A percentile compares a stretch with the other conserved stretches of the same genome.
phyloP scores from a whole-genome alignment of 1,140 invertebrate species.

The Pogonomyrmex barbatus region DNA sequence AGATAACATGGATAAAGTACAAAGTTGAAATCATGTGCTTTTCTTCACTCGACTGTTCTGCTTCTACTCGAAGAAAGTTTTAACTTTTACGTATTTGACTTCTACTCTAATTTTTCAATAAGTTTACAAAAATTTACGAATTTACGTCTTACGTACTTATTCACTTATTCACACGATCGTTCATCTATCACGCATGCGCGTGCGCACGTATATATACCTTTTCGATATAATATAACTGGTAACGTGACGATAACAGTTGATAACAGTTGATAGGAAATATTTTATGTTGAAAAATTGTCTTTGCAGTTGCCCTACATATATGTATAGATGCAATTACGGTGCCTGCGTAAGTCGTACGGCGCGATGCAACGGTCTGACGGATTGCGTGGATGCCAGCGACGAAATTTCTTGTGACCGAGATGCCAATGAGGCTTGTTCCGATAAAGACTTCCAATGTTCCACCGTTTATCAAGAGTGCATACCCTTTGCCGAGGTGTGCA shows the following conservation, averaged over 20 bases:
- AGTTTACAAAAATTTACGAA: too few species aligned
- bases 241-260: background rate
- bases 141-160: too few species aligned
- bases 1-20: slow-evolving; percentile 5
- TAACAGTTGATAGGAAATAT: background rate
- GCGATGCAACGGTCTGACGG: slow-evolving; percentile 87
- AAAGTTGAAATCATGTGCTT: too few species aligned
- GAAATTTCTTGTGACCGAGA: slow-evolving; percentile 81
- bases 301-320: slow-evolving; percentile 76
- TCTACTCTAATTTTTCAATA: background rate
- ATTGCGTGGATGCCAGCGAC: slow-evolving; percentile 88
- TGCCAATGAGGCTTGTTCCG: slow-evolving; percentile 62
- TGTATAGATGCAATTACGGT: slow-evolving; percentile 86
- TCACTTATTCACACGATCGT: too few species aligned
- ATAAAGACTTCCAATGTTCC: slow-evolving; percentile 73
- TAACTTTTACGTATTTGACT: background rate
- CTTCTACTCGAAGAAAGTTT: background rate
- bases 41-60: background rate
- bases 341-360: slow-evolving; percentile 85
- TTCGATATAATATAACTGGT: background rate
- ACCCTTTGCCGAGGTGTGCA: slow-evolving; percentile 80
- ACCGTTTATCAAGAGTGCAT: slow-evolving; percentile 69
- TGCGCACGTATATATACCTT: background rate
- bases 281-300: background rate
- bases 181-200: background rate